Evolutionary conservation across 2,888 invertebrate species (phyloP).

Genomic region (Acrobasis repandana): DNA sequence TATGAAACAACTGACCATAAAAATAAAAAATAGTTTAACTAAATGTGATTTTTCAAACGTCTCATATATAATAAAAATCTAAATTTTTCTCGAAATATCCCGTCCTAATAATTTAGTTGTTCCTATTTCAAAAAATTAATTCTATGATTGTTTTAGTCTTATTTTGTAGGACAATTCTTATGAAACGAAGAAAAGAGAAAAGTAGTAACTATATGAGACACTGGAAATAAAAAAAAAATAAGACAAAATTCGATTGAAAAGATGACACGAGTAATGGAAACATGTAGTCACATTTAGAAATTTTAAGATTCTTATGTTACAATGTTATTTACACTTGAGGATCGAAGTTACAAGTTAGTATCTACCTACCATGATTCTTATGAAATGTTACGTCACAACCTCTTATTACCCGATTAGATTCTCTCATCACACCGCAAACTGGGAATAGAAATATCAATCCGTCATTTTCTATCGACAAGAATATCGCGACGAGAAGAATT

Average conservation of each 20-base stretch:
- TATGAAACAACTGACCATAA: constrained; percentile 15
- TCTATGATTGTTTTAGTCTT: too few relatives aligned
- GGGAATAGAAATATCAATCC: constrained; percentile 21
- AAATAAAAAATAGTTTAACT: constrained; percentile 13
- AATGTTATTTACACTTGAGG: constrained; percentile 13
- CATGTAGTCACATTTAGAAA: constrained; percentile 1
- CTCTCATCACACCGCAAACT: constrained; percentile 15
- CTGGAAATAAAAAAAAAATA: too few relatives aligned
- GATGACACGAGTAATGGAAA: background rate
- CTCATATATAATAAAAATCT: background rate
- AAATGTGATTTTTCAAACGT: background rate
- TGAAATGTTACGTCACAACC: constrained; percentile 16
- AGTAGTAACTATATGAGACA: too few relatives aligned
- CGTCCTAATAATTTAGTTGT: too few relatives aligned
- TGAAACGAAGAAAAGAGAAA: too few relatives aligned
- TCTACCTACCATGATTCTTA: background rate
- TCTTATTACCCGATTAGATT: constrained; percentile 14
- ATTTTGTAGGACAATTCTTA: too few relatives aligned
- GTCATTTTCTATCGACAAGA: too few relatives aligned
- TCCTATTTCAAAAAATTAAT: too few relatives aligned
- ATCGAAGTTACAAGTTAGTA: background rate
- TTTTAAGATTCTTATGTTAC: background rate
- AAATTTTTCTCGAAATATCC: too few relatives aligned
- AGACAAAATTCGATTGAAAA: too few relatives aligned
- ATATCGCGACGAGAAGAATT: too few relatives aligned